Percentiles rank a stretch among this genome's conserved stretches.
These are phyloP conservation scores for Eupithecia abbreviata DNA, from an alignment of 2,888 invertebrate genomes.

Conservation along the genomic window DNA sequence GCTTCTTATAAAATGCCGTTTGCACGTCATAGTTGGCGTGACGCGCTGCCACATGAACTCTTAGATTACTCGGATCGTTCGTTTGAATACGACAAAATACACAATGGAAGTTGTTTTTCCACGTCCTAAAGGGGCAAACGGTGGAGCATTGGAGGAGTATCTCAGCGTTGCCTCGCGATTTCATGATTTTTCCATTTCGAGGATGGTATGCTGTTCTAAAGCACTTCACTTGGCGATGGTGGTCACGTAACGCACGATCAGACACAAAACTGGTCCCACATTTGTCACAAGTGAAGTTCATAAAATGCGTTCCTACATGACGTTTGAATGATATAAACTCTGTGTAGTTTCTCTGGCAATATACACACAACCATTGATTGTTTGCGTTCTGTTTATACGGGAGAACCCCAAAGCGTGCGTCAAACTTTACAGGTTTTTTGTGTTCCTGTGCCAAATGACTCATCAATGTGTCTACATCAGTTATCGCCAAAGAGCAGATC, in stretches of 20 bases:
- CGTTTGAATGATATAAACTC: constrained; percentile 72
- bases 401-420: constrained; percentile 71
- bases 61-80: constrained; percentile 67
- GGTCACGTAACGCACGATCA: constrained; percentile 71
- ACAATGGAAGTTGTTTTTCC: constrained; percentile 77
- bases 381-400: constrained; percentile 70
- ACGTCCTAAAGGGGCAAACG: constrained; percentile 74
- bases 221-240: constrained; percentile 75
- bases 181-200: constrained; percentile 69
- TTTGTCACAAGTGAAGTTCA: constrained; percentile 74
- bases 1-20: constrained; percentile 75
- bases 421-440: constrained; percentile 71
- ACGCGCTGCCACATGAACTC: constrained; percentile 66
- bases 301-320: constrained; percentile 73
- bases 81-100: constrained; percentile 76
- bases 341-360: constrained; percentile 64
- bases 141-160: constrained; percentile 76
- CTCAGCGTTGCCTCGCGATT: constrained; percentile 73
- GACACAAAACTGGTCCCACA: constrained; percentile 76
- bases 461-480: constrained; percentile 71
- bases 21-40: constrained; percentile 74
- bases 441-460: constrained; percentile 68
- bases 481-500: constrained; percentile 62
- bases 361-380: constrained; percentile 69
- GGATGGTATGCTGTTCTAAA: constrained; percentile 72